These are phyloP conservation scores for Oeneis ivallda DNA, from an alignment of 2,888 invertebrate species.

Conservation along the genomic window DNA sequence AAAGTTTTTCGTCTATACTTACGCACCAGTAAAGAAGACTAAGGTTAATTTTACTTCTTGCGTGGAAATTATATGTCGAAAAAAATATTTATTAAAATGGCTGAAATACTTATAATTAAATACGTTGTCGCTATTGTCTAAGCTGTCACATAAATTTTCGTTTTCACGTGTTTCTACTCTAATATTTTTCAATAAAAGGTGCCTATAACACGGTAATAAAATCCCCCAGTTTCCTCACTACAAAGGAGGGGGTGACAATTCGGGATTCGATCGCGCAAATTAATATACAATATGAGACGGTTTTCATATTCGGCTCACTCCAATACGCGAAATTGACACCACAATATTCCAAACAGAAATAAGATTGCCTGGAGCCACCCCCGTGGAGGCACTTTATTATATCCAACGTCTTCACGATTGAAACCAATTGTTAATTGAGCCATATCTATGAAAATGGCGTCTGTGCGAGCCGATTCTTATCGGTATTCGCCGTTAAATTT, in stretches of 20 bases:
- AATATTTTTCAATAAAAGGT: constrained; percentile 31
- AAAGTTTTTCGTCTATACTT: not conserved
- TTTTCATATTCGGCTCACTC: constrained; percentile 69
- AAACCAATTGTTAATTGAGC: constrained; percentile 82
- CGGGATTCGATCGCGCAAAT: constrained; percentile 58
- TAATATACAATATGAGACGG: constrained; percentile 69
- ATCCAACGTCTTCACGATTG: constrained; percentile 79
- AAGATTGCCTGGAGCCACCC: constrained; percentile 73
- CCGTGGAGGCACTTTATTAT: constrained; percentile 74
- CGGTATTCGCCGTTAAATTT: constrained; percentile 77
- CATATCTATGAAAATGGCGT: constrained; percentile 81
- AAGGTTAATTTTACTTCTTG: not conserved
- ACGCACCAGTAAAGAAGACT: not conserved
- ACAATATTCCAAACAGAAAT: constrained; percentile 81
- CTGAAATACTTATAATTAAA: constrained; percentile 2
- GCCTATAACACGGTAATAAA: constrained; percentile 33
- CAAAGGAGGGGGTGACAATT: constrained; percentile 44
- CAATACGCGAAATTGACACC: constrained; percentile 81
- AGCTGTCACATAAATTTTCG: constrained; percentile 23
- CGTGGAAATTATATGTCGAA: not conserved
- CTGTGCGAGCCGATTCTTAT: constrained; percentile 76
- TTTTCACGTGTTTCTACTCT: constrained; percentile 21
- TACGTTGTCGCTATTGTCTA: constrained; percentile 14
- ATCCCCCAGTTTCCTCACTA: constrained; percentile 36
- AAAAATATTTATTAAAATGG: not conserved